phyloP scores from a whole-genome alignment of 2,797 vertebrate genomes.

The Rachycentron canadum region DNA sequence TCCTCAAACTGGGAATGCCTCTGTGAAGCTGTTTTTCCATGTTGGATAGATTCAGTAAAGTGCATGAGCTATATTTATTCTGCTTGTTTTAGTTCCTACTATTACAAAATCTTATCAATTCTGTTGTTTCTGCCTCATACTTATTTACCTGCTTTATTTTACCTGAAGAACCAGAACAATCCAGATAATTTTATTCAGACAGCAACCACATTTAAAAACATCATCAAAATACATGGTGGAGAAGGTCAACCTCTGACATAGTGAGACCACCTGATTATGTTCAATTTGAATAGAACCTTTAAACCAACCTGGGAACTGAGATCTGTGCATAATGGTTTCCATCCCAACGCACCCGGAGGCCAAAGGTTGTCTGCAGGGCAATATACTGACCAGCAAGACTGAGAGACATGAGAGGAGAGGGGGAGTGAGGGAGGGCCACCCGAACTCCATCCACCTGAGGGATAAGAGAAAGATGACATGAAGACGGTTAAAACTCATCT shows the following conservation, averaged over 20 bases:
- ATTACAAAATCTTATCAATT: too few species aligned
- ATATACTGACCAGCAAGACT: slow-evolving; percentile 85
- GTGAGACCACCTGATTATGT: not conserved
- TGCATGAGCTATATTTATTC: not conserved
- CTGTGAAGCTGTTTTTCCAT: too few species aligned
- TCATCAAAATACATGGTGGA: not conserved
- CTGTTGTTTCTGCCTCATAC: too few species aligned
- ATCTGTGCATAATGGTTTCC: slow-evolving; percentile 87
- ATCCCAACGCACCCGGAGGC: slow-evolving; percentile 87
- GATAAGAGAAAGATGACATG: slow-evolving; percentile 23
- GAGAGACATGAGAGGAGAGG: slow-evolving; percentile 78
- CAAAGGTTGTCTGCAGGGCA: slow-evolving; percentile 83
- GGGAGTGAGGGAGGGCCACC: slow-evolving; percentile 82
- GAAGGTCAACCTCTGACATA: not conserved
- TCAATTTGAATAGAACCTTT: not conserved
- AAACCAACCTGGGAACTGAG: slow-evolving; percentile 83
- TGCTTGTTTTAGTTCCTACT: too few species aligned
- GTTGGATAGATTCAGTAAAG: too few species aligned
- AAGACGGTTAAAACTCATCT: not conserved
- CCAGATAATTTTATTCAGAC: not conserved
- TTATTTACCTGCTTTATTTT: not conserved
- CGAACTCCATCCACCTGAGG: slow-evolving; percentile 80
- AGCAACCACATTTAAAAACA: not conserved
- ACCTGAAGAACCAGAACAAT: not conserved
- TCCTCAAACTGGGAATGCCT: too few species aligned